A percentile compares a stretch with the other conserved stretches of the same genome.
phyloP scores from a whole-genome alignment of 92 coral and sea anemone genomes.

The Pocillopora grandis region DNA sequence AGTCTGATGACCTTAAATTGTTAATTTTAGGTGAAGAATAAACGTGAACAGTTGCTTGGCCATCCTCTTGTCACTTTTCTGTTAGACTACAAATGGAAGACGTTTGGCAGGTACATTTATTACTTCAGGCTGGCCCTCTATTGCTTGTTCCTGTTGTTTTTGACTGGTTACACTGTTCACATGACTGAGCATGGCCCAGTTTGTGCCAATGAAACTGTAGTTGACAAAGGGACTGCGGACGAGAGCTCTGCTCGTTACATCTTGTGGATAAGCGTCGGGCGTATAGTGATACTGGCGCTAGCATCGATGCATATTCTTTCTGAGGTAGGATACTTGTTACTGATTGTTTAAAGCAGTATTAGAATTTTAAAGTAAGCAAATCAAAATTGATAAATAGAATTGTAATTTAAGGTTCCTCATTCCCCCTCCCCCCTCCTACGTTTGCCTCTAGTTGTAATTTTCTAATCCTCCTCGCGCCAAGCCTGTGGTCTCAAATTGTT shows the following conservation, averaged over 20 bases:
- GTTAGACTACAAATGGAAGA: conserved; percentile 83
- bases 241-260: conserved; percentile 45
- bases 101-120: conserved; percentile 82
- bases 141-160: conserved; percentile 68
- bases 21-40: conserved; percentile 65
- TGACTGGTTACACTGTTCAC: conserved; percentile 81
- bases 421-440: no score
- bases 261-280: conserved; percentile 74
- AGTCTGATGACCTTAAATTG: background rate
- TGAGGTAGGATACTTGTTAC: conserved; percentile 63
- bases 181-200: conserved; percentile 49
- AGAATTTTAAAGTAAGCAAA: no score
- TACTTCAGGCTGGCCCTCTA: conserved; percentile 78
- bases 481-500: no score
- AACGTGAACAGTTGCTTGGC: conserved; percentile 74
- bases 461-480: no score
- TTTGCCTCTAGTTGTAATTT: no score
- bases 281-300: conserved; percentile 65
- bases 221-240: conserved; percentile 5
- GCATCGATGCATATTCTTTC: conserved; percentile 74
- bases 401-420: no score
- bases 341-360: no score
- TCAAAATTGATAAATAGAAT: no score
- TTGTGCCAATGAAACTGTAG: conserved; percentile 12
- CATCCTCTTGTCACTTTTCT: conserved; percentile 89